These are phyloP conservation scores for Crossaster papposus DNA, from an alignment of 53 echinoderm and acorn worm genomes.

Conservation along the genomic window DNA sequence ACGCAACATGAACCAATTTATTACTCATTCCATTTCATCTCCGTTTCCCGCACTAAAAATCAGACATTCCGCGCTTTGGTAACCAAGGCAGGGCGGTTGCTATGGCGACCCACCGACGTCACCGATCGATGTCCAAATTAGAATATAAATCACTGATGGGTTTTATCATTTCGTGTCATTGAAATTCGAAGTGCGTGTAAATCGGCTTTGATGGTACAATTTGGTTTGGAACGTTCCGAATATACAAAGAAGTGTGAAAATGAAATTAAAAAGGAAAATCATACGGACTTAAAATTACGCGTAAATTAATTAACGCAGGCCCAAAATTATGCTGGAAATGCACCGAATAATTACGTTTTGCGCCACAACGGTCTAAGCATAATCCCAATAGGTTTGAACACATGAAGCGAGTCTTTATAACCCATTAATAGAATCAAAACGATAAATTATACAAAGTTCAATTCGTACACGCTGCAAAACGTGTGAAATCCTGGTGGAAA, in stretches of 20 bases:
- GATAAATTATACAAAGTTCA: too few relatives aligned
- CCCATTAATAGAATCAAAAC: too few relatives aligned
- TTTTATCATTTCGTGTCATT: not conserved
- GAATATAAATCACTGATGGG: not conserved
- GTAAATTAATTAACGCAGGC: too few relatives aligned
- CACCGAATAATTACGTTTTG: too few relatives aligned
- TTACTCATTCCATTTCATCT: not conserved
- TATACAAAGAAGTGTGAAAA: not conserved
- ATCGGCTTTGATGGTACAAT: not conserved
- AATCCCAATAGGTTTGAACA: too few relatives aligned
- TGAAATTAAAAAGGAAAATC: not conserved
- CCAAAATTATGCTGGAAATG: too few relatives aligned
- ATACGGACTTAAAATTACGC: too few relatives aligned
- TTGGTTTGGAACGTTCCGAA: too few relatives aligned
- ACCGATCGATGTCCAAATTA: constrained; percentile 1
- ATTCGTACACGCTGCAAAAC: too few relatives aligned
- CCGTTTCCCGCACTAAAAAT: not conserved
- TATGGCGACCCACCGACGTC: constrained; percentile 27
- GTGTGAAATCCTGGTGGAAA: too few relatives aligned
- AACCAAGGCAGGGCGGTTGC: constrained; percentile 42
- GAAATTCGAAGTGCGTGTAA: not conserved
- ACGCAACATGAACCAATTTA: not conserved
- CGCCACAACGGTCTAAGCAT: too few relatives aligned
- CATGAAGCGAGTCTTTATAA: too few relatives aligned
- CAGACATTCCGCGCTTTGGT: constrained; percentile 2